phyloP scores from a whole-genome alignment of 2,113 vertebrate genomes.

The Narcine bancroftii region DNA sequence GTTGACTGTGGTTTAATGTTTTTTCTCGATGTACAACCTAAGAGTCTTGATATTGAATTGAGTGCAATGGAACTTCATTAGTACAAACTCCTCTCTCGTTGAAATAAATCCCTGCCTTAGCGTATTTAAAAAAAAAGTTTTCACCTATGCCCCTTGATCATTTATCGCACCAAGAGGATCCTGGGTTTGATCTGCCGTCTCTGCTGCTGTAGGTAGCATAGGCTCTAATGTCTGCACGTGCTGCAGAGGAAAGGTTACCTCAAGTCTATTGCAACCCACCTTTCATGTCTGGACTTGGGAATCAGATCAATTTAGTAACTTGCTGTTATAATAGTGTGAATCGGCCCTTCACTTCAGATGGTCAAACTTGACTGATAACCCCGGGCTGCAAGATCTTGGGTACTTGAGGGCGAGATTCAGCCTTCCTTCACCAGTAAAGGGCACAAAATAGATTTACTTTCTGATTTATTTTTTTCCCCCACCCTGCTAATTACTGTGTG shows the following conservation, averaged over 20 bases:
- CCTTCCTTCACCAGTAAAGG: neutral
- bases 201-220: neutral
- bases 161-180: neutral
- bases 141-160: neutral
- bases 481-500: neutral
- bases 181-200: neutral
- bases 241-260: neutral
- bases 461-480: no score
- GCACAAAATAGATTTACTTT: neutral
- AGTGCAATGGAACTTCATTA: conserved; percentile 8
- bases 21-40: neutral
- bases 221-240: neutral
- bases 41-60: neutral
- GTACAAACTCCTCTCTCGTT: neutral
- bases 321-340: neutral
- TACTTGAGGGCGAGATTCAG: neutral
- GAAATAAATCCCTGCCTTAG: neutral
- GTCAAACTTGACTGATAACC: no score
- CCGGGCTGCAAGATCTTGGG: neutral
- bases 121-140: no score
- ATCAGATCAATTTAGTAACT: neutral
- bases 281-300: neutral
- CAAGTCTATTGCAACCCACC: neutral
- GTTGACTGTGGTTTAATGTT: conserved; percentile 17
- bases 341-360: neutral